phyloP scores from a whole-genome alignment of 2,113 vertebrate genomes.

The Rhinoptilus africanus region DNA sequence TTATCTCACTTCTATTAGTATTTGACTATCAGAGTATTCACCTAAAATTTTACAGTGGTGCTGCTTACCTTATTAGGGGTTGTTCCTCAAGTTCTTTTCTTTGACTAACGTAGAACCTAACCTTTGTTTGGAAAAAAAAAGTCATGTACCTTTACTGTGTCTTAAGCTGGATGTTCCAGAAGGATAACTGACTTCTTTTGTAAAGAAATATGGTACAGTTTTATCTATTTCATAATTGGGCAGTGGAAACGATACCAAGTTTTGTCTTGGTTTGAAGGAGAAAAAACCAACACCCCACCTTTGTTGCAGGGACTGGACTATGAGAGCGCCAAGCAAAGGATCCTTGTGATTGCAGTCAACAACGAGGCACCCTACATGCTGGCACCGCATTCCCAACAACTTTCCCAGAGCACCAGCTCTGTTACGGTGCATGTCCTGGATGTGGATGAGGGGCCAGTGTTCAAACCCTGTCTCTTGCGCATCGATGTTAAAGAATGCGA shows the following conservation, averaged over 20 bases:
- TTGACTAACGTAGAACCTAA: not conserved
- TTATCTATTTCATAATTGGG: not conserved
- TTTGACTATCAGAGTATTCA: not conserved
- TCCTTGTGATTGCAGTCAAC: conserved; percentile 76
- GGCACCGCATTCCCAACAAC: conserved; percentile 30
- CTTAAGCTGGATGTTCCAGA: not conserved
- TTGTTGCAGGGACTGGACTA: conserved; percentile 80
- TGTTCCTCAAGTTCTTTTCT: not conserved
- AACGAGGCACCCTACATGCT: conserved; percentile 80
- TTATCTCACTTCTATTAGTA: not conserved
- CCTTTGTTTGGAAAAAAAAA: not conserved
- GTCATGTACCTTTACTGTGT: not conserved
- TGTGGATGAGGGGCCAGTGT: conserved; percentile 85
- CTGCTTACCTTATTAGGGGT: not conserved
- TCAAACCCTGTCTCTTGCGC: conserved; percentile 66
- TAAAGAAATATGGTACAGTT: not conserved
- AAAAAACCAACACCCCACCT: not conserved
- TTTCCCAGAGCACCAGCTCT: conserved; percentile 69
- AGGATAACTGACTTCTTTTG: not conserved
- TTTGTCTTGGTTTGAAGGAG: not conserved
- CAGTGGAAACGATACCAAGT: not conserved
- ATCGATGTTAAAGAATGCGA: conserved; percentile 79
- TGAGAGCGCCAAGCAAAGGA: conserved; percentile 67
- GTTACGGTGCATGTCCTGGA: conserved; percentile 76
- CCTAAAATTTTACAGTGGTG: not conserved